Percentiles rank a stretch among this genome's conserved stretches.
Evolutionary conservation across 2,797 vertebrate genomes (phyloP).

Genomic region (Halcyon smyrnensis): DNA sequence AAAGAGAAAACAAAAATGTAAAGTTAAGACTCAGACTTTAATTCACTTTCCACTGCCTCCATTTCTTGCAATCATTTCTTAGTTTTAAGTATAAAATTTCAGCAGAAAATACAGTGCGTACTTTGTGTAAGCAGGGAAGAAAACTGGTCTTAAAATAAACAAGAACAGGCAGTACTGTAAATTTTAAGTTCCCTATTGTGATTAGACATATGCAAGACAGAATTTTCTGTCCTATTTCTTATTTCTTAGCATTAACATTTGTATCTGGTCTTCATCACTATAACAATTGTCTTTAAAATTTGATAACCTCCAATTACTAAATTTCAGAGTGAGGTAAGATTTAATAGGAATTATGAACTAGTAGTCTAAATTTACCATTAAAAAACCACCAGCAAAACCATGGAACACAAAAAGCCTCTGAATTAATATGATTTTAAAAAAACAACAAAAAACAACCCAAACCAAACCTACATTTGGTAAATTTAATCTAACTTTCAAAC

Average conservation of each 20-base stretch:
- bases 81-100: background rate
- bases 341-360: background rate
- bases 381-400: background rate
- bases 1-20: background rate
- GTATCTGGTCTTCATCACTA: background rate
- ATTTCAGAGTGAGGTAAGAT: background rate
- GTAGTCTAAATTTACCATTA: background rate
- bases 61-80: background rate
- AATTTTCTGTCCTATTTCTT: background rate
- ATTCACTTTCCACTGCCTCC: background rate
- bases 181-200: background rate
- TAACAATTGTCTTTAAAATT: background rate
- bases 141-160: background rate
- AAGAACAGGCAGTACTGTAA: background rate
- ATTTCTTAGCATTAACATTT: background rate
- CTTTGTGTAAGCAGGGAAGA: background rate
- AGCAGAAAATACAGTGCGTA: background rate
- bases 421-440: background rate
- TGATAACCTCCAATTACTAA: background rate
- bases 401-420: background rate
- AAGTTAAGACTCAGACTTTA: background rate
- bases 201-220: background rate
- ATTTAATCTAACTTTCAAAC: background rate
- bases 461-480: background rate
- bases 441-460: no score